A percentile compares a stretch with the other conserved stretches of the same genome.
Conservation (phyloP, 2,888 invertebrate species). For the Orthonevra nobilis region DNA sequence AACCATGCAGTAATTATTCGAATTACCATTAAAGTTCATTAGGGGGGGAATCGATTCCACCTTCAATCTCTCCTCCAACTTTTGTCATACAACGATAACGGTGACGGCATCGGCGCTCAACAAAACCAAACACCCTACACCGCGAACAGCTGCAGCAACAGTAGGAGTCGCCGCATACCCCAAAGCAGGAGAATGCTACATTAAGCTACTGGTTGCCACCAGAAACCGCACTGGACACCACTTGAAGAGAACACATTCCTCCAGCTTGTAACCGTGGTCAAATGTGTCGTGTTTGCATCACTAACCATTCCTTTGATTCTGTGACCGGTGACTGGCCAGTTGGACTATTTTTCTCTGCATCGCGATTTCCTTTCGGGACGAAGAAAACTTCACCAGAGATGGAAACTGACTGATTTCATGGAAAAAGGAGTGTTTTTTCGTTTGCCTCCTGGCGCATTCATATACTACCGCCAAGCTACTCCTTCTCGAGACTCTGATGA, state of each 20-base stretch:
- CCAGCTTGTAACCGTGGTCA: slow-evolving; percentile 59
- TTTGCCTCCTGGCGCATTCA: slow-evolving; percentile 35
- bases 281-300: slow-evolving; percentile 71
- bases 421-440: slow-evolving; percentile 63
- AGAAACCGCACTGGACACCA: slow-evolving; percentile 53
- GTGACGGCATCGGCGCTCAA: not conserved
- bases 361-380: slow-evolving; percentile 44
- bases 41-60: slow-evolving; percentile 54
- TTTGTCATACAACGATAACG: not conserved
- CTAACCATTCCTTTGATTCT: slow-evolving; percentile 69
- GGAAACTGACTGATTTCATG: slow-evolving; percentile 66
- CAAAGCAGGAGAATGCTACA: slow-evolving; percentile 22
- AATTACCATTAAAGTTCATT: slow-evolving; percentile 70
- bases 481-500: slow-evolving; percentile 51
- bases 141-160: not conserved
- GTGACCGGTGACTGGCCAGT: slow-evolving; percentile 35
- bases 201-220: slow-evolving; percentile 48
- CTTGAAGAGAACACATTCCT: slow-evolving; percentile 68
- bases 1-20: slow-evolving; percentile 64
- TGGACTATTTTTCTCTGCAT: slow-evolving; percentile 30
- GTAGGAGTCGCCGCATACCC: too few species aligned
- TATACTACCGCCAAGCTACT: too few species aligned
- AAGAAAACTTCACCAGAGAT: slow-evolving; percentile 50
- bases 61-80: slow-evolving; percentile 45
- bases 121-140: not conserved